Conservation (phyloP, 2,113 vertebrate species). For the Ariopsis seemanni region DNA sequence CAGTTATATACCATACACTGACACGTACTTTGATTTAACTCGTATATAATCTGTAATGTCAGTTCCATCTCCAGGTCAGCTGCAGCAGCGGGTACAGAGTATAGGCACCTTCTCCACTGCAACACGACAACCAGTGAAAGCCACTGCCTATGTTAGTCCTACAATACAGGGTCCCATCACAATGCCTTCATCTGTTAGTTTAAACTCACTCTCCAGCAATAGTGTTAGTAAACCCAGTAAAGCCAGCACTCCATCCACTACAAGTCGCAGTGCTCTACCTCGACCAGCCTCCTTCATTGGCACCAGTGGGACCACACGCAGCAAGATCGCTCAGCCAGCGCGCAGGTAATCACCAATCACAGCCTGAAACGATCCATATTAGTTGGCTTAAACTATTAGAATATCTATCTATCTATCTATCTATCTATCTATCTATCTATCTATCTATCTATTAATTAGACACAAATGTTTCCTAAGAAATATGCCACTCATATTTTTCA, state of each 20-base stretch:
- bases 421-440: no score
- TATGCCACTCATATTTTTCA: no score
- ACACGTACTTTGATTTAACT: not conserved
- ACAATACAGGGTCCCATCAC: slow-evolving; percentile 83
- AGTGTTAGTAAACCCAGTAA: slow-evolving; percentile 83
- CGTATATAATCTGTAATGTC: slow-evolving; percentile 6
- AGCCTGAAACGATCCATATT: not conserved
- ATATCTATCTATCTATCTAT: no score
- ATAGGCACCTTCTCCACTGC: slow-evolving; percentile 87
- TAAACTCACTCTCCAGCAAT: slow-evolving; percentile 79
- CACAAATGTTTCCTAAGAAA: no score
- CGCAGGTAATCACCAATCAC: slow-evolving; percentile 81
- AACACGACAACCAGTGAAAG: slow-evolving; percentile 84
- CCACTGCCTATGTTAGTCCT: slow-evolving; percentile 95
- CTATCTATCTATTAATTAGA: no score
- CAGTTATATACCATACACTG: not conserved
- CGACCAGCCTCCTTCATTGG: slow-evolving; percentile 86
- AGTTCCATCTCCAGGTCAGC: slow-evolving; percentile 92
- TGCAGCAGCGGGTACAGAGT: slow-evolving; percentile 89
- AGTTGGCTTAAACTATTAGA: not conserved
- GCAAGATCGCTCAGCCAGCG: slow-evolving; percentile 89
- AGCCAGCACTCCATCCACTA: slow-evolving; percentile 69
- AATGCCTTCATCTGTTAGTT: slow-evolving; percentile 74
- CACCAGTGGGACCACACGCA: slow-evolving; percentile 82
- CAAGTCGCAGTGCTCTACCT: slow-evolving; percentile 86